These are phyloP conservation scores for Cheilosia scutellata DNA, from an alignment of 2,888 invertebrate species.

Conservation along the genomic window DNA sequence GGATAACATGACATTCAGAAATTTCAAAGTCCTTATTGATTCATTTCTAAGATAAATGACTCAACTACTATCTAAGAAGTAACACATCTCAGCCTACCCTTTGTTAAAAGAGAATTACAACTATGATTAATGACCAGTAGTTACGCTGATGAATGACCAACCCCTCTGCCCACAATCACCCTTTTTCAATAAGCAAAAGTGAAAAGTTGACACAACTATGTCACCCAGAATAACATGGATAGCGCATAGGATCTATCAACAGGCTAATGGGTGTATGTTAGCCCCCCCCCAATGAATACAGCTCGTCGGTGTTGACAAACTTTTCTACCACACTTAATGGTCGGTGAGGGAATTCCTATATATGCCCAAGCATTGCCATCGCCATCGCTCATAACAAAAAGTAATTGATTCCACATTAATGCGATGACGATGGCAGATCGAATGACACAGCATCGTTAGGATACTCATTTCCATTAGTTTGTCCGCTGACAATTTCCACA, in stretches of 20 bases:
- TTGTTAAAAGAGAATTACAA: conserved; percentile 16
- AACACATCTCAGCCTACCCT: not conserved
- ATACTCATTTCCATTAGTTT: conserved; percentile 32
- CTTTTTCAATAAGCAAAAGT: conserved; percentile 36
- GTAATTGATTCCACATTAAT: conserved; percentile 51
- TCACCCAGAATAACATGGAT: conserved; percentile 25
- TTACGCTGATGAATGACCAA: conserved; percentile 14
- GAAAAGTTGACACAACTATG: conserved; percentile 51
- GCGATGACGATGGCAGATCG: conserved; percentile 16
- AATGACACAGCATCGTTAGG: conserved; percentile 10
- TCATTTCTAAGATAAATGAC: conserved; percentile 17
- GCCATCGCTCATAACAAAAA: conserved; percentile 35
- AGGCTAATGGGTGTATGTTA: conserved; percentile 1
- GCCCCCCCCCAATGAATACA: not conserved
- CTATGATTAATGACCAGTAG: conserved; percentile 36
- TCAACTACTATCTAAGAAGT: not conserved
- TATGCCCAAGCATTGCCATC: conserved; percentile 4
- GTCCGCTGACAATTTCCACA: not conserved
- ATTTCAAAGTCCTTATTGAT: conserved; percentile 6
- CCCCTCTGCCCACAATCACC: not conserved
- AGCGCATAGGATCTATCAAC: conserved; percentile 33
- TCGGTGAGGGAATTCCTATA: not conserved
- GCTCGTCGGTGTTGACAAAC: conserved; percentile 8
- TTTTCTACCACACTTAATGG: not conserved
- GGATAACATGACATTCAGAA: too few relatives aligned